phyloP scores from a whole-genome alignment of 2,797 vertebrate genomes.

The Karalla daura region DNA sequence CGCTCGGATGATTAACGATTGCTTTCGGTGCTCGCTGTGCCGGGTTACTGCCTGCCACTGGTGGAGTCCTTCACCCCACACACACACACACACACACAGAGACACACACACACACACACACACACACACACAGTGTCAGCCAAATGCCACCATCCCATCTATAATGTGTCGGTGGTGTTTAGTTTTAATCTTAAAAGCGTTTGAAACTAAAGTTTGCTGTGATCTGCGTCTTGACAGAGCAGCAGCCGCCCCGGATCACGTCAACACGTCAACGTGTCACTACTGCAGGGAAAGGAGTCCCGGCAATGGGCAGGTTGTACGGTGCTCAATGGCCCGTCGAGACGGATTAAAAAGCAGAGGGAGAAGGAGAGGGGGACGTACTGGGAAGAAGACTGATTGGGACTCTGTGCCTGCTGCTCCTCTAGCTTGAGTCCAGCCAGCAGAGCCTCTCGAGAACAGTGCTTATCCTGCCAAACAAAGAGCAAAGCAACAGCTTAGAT shows the following conservation, averaged over 20 bases:
- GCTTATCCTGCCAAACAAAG: conserved; percentile 90
- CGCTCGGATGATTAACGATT: conserved; percentile 98
- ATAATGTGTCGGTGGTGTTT: not conserved
- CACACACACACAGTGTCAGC: not conserved
- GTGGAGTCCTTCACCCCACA: conserved; percentile 84
- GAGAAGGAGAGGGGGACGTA: conserved; percentile 74
- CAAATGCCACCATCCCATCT: not conserved
- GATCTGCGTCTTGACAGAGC: not conserved
- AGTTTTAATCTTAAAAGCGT: not conserved
- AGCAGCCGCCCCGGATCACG: not conserved
- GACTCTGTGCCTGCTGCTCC: conserved; percentile 93
- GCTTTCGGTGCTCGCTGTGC: conserved; percentile 94
- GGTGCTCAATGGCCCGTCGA: not conserved
- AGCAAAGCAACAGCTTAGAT: not conserved
- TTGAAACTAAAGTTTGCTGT: not conserved
- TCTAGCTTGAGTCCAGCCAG: conserved; percentile 95
- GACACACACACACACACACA: conserved; percentile 10
- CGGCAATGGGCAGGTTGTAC: too few relatives aligned
- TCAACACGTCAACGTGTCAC: not conserved
- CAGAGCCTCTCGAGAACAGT: conserved; percentile 98
- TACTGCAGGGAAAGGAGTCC: not conserved
- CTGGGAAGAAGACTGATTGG: conserved; percentile 95
- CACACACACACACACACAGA: not conserved
- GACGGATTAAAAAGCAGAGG: too few relatives aligned
- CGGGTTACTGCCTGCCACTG: conserved; percentile 85